Evolutionary conservation across 2,888 invertebrate species (phyloP).

Genomic region (Chironomus riparius): DNA sequence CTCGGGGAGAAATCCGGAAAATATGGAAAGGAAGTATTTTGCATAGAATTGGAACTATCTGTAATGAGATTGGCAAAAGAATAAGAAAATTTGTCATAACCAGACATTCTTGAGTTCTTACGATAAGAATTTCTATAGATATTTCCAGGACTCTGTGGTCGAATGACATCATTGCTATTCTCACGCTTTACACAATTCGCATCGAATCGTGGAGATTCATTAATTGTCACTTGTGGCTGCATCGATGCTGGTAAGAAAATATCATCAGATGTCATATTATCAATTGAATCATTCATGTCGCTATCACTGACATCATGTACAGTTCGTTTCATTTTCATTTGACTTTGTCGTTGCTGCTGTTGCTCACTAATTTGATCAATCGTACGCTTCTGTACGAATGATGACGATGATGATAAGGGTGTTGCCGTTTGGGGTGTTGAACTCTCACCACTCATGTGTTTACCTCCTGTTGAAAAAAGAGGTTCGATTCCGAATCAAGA

Average conservation of each 20-base stretch:
- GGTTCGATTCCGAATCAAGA: too few species aligned
- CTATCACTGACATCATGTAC: conserved; percentile 29
- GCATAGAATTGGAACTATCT: conserved; percentile 8
- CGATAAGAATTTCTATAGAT: conserved; percentile 4
- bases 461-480: background rate
- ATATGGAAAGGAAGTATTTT: conserved; percentile 15
- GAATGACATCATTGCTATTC: conserved; percentile 27
- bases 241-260: conserved; percentile 37
- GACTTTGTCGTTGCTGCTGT: background rate
- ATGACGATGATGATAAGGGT: background rate
- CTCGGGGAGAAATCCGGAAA: background rate
- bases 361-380: conserved; percentile 14
- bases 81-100: background rate
- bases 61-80: background rate
- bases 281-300: conserved; percentile 36
- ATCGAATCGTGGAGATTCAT: conserved; percentile 38
- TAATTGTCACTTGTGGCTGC: conserved; percentile 41
- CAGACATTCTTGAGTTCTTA: background rate
- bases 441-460: background rate
- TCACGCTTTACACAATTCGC: conserved; percentile 38
- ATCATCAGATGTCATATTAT: conserved; percentile 39
- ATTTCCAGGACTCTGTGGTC: conserved; percentile 28
- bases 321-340: conserved; percentile 11
- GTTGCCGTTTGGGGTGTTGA: background rate
- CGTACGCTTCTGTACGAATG: conserved; percentile 6